Conservation (phyloP, 2,888 invertebrate genomes). For the Hirtodrosophila trivittata region DNA sequence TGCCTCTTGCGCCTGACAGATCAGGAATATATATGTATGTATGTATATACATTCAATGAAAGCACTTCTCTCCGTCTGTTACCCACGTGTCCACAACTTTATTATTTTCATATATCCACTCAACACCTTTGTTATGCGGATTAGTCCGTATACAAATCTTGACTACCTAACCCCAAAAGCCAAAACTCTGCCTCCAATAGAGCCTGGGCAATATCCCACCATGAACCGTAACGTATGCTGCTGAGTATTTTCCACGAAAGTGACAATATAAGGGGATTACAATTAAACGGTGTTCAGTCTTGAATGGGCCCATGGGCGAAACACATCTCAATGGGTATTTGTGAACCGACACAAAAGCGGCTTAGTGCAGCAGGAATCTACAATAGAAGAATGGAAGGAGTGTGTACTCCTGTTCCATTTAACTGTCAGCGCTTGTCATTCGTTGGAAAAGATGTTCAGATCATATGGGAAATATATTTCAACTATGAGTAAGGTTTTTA, state of each 20-base stretch:
- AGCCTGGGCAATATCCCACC: neutral
- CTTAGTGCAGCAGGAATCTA: slow-evolving; percentile 22
- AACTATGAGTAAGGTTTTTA: slow-evolving; percentile 1
- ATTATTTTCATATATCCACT: no score
- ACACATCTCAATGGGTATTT: slow-evolving; percentile 30
- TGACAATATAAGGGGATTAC: slow-evolving; percentile 58
- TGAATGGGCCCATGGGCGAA: slow-evolving; percentile 24
- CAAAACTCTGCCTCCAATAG: no score
- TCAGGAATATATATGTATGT: no score
- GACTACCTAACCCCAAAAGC: neutral
- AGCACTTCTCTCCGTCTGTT: no score
- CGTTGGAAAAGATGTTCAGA: neutral
- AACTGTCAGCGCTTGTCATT: slow-evolving; percentile 12
- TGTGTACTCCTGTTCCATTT: no score
- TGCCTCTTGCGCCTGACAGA: no score
- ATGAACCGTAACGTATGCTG: slow-evolving; percentile 8
- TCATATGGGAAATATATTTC: neutral
- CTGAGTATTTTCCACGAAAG: slow-evolving; percentile 49
- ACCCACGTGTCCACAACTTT: no score
- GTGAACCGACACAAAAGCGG: slow-evolving; percentile 37
- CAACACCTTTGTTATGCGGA: no score
- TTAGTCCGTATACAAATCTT: neutral
- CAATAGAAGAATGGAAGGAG: neutral
- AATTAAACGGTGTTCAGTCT: slow-evolving; percentile 36
- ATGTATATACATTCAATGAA: no score